Percentiles rank a stretch among this genome's conserved stretches.
phyloP scores from a whole-genome alignment of 92 coral and sea anemone species.

The Ricordea florida region DNA sequence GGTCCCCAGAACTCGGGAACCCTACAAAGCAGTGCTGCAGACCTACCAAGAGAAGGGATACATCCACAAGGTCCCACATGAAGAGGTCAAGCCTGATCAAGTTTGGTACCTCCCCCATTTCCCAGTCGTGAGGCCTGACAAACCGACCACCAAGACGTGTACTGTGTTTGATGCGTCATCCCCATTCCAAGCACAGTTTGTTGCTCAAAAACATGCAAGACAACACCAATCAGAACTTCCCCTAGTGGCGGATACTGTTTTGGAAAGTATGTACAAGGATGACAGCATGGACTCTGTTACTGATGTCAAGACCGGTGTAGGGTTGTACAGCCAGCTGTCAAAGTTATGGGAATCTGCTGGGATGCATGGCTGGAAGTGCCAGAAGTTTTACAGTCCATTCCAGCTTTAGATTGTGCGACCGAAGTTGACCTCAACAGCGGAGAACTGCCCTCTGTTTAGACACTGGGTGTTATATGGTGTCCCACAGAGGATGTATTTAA shows the following conservation, averaged over 20 bases:
- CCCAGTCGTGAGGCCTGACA: conserved; percentile 74
- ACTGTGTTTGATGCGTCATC: conserved; percentile 63
- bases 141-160: conserved; percentile 64
- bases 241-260: conserved; percentile 52
- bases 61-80: conserved; percentile 17
- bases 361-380: conserved; percentile 58
- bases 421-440: conserved; percentile 56
- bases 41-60: conserved; percentile 16
- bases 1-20: conserved; percentile 6
- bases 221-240: conserved; percentile 15
- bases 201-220: conserved; percentile 38
- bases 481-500: conserved; percentile 61
- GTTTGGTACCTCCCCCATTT: conserved; percentile 52
- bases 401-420: conserved; percentile 51
- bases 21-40: conserved; percentile 1
- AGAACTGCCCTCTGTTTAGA: conserved; percentile 57
- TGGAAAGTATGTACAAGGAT: conserved; percentile 58
- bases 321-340: conserved; percentile 38
- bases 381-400: conserved; percentile 41
- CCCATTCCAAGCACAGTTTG: conserved; percentile 60
- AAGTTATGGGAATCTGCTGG: conserved; percentile 46
- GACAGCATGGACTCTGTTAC: conserved; percentile 73
- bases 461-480: conserved; percentile 46
- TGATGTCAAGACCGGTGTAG: conserved; percentile 31
- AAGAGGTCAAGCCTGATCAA: conserved; percentile 4